Conservation (phyloP, 2,113 vertebrate genomes). For the Microcebus jonahi region DNA sequence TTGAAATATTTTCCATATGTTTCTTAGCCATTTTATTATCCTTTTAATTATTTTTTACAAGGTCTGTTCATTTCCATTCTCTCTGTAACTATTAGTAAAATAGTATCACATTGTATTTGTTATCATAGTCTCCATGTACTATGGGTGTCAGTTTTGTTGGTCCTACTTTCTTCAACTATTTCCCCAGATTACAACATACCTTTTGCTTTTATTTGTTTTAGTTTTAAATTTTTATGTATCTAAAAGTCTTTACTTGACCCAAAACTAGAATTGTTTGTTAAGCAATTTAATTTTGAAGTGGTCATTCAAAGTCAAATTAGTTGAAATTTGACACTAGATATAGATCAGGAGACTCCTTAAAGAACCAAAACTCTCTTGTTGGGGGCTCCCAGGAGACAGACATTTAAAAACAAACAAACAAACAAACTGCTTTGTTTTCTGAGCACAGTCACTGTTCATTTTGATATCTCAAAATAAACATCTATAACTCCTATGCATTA, state of each 20-base stretch:
- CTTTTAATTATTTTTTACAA: not conserved
- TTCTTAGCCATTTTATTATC: not conserved
- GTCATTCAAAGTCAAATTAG: conserved; percentile 61
- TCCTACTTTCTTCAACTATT: not conserved
- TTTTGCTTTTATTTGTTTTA: not conserved
- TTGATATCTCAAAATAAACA: conserved; percentile 82
- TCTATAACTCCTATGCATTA: conserved; percentile 78
- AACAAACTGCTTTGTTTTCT: conserved; percentile 79
- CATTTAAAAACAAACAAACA: conserved; percentile 69
- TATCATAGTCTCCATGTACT: not conserved
- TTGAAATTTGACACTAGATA: conserved; percentile 74
- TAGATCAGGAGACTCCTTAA: conserved; percentile 59
- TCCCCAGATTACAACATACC: not conserved
- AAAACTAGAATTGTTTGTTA: not conserved
- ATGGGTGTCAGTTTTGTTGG: not conserved
- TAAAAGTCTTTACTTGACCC: not conserved
- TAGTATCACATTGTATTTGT: not conserved
- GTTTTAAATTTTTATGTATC: not conserved
- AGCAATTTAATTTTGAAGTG: conserved; percentile 37
- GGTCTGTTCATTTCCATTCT: not conserved
- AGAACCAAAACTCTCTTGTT: conserved; percentile 64
- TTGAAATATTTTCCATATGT: not conserved
- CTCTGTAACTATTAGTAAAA: not conserved
- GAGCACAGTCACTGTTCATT: conserved; percentile 75
- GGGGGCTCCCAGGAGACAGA: conserved; percentile 58